Evolutionary conservation across 2,888 invertebrate species (phyloP), one percentile per base, ranked within the genome.

Genomic region (Achlya flavicornis): DNA sequence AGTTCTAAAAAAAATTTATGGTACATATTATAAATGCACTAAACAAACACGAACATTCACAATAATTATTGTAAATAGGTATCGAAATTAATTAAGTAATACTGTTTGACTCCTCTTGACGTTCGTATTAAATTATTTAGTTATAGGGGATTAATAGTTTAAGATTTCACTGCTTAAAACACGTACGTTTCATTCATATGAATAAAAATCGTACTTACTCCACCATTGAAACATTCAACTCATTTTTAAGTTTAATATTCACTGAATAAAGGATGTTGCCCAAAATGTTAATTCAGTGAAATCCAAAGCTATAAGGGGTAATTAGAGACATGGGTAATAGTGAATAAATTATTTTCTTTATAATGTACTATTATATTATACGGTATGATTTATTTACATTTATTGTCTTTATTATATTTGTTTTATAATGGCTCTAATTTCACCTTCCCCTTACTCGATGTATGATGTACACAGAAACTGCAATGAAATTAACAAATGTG

Each of bases 81-180:
- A 87, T 87, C 84, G 87, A 88, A 90, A 89, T 90, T 89, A 91
- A 89, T 84, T 89, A 88, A 90, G 85, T 92, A 93, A 93, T 93
- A 93, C 92, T 93, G 92, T 89, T 88, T 87, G 85, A 89, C 88
- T 89, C 85, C 81, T 86, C 86, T 78, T 84, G 76, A 80, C 81
- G 75, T 81, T 83, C 84, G 79, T 82, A 79, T 63, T 76, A 74
- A 77, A 74, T 46, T 72, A 72, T 70, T 74, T 73, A 78, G 79
- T 76, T 75, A 65, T 76, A 77, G 79, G 81, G 81, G 74, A 19
- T 19, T 19, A 16, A 53, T 53, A 53, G 53, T 4, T 41, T 53
- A 19, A 53, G 53, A 19, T 53, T 19, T 53, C n/a, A 53, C 53
- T 53, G 53, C 19, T 10, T 7, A 53, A 53, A 53, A 19, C n/a